A percentile compares a stretch with the other conserved stretches of the same genome.
Evolutionary conservation across 2,888 invertebrate genomes (phyloP).

Genomic region (Seladonia tumulorum): DNA sequence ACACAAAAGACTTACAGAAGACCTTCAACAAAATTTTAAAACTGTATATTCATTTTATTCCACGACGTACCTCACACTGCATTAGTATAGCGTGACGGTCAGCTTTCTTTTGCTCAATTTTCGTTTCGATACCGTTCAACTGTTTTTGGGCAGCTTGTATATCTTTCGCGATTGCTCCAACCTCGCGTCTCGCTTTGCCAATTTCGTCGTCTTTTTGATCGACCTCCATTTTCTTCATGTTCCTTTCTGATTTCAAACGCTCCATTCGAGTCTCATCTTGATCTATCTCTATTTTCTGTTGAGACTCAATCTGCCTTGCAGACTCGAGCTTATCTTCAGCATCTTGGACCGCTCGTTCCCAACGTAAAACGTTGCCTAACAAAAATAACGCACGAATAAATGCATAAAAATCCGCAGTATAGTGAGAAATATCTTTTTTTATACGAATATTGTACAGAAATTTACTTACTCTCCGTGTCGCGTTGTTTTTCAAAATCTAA

Average conservation of each 20-base stretch:
- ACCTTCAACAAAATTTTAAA: too few relatives aligned
- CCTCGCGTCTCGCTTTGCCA: constrained; percentile 91
- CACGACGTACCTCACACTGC: constrained; percentile 93
- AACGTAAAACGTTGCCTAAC: constrained; percentile 94
- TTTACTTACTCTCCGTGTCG: constrained; percentile 92
- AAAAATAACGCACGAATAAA: not conserved
- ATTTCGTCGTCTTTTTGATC: constrained; percentile 95
- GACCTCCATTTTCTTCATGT: constrained; percentile 91
- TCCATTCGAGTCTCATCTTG: constrained; percentile 94
- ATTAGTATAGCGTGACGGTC: constrained; percentile 96
- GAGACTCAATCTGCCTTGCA: constrained; percentile 90
- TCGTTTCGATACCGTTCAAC: constrained; percentile 92
- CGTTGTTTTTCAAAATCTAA: constrained; percentile 98
- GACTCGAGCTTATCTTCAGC: constrained; percentile 95
- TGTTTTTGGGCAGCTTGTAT: constrained; percentile 94
- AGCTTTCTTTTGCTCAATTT: constrained; percentile 95
- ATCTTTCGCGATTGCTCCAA: constrained; percentile 94
- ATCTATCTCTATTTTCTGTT: constrained; percentile 93
- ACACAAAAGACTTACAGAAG: not conserved
- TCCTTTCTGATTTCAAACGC: constrained; percentile 91
- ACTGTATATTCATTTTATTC: constrained; percentile 4
- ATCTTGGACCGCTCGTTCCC: constrained; percentile 96
- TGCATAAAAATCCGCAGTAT: too few relatives aligned
- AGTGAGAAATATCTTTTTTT: not conserved
- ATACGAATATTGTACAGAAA: not conserved